Evolutionary conservation across 2,888 invertebrate species (phyloP).

Genomic region (Melanotus villosus): DNA sequence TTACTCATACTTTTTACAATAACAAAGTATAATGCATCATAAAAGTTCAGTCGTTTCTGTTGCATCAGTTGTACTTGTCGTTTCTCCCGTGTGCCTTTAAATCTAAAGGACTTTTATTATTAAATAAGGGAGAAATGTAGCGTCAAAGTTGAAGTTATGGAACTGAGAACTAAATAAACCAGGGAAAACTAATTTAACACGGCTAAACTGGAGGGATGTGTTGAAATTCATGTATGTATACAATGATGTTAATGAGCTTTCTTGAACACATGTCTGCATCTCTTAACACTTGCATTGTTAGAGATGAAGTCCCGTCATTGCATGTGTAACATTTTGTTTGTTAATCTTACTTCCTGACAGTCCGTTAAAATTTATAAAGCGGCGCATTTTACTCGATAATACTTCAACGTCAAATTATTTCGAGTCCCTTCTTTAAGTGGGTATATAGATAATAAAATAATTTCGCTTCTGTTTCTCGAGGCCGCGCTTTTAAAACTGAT

Average conservation of each 20-base stretch:
- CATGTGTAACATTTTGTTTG: neutral
- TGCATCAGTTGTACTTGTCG: no score
- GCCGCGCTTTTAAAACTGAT: conserved; percentile 20
- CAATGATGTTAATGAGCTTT: conserved; percentile 4
- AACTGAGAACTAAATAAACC: no score
- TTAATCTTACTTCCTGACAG: neutral
- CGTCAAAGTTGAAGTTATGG: no score
- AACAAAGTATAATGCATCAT: no score
- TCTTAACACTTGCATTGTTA: neutral
- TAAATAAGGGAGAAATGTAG: no score
- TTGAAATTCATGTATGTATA: no score
- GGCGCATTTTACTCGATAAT: neutral
- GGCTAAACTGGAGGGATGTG: no score
- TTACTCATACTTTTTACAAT: no score
- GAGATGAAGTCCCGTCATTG: neutral
- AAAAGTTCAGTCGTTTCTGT: no score
- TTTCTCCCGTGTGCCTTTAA: no score
- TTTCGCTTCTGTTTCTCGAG: neutral
- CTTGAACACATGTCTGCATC: neutral
- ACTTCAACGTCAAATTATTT: neutral
- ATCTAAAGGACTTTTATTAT: no score
- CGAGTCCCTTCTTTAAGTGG: neutral
- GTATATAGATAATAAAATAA: neutral
- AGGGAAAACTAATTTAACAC: no score
- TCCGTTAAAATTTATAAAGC: neutral